Conservation (phyloP, 2,797 vertebrate species). For the Enteromius paludinosus region DNA sequence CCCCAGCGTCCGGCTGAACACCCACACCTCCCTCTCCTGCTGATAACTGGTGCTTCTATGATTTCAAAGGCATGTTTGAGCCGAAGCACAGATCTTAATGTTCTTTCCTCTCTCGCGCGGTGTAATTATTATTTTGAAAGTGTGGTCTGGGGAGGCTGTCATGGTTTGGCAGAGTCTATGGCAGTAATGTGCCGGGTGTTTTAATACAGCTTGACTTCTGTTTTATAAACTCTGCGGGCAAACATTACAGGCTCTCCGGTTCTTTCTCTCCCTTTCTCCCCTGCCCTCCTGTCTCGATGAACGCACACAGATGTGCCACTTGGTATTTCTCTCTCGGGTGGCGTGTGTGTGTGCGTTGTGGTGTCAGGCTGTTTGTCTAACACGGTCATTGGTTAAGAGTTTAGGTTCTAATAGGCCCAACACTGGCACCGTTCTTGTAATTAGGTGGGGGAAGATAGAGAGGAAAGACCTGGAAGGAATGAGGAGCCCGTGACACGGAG, state of each 20-base stretch:
- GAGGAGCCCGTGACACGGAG: slow-evolving; percentile 18
- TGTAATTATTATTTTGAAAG: slow-evolving; percentile 77
- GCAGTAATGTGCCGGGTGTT: slow-evolving; percentile 61
- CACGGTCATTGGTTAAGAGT: slow-evolving; percentile 34
- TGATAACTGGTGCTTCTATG: slow-evolving; percentile 76
- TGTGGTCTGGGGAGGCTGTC: slow-evolving; percentile 66
- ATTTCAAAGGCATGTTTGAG: slow-evolving; percentile 72
- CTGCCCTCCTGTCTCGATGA: slow-evolving; percentile 51
- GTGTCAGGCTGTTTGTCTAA: slow-evolving; percentile 36
- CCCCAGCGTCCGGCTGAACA: slow-evolving; percentile 37
- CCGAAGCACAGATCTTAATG: slow-evolving; percentile 71
- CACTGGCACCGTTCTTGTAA: slow-evolving; percentile 20
- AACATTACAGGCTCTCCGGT: slow-evolving; percentile 66
- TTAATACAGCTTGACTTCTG: slow-evolving; percentile 77
- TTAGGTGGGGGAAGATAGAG: slow-evolving; percentile 37
- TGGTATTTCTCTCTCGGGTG: slow-evolving; percentile 29
- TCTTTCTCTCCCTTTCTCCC: slow-evolving; percentile 60
- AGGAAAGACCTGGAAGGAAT: slow-evolving; percentile 22
- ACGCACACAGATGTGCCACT: slow-evolving; percentile 49
- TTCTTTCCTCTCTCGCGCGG: slow-evolving; percentile 57
- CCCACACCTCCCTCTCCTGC: slow-evolving; percentile 55
- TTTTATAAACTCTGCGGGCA: slow-evolving; percentile 72
- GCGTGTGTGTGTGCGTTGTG: slow-evolving; percentile 19
- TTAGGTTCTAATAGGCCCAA: slow-evolving; percentile 24
- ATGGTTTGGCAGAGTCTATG: slow-evolving; percentile 68